phyloP scores from a whole-genome alignment of 2,797 vertebrate species.

The Dendrocincla fuliginosa region DNA sequence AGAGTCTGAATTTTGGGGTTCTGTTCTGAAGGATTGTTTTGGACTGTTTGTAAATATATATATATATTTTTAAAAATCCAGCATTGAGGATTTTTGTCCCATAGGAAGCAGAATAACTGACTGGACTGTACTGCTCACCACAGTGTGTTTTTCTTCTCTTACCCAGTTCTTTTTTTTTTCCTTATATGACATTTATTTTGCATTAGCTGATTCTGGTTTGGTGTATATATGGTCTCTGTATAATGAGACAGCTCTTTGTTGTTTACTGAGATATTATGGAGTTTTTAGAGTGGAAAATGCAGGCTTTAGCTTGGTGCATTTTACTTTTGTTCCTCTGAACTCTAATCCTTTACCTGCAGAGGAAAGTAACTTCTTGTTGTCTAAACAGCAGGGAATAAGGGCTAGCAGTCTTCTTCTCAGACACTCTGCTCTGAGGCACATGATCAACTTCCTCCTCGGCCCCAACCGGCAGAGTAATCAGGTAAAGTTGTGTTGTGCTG shows the following conservation, averaged over 20 bases:
- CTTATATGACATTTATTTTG: neutral
- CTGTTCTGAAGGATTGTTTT: neutral
- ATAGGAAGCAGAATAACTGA: neutral
- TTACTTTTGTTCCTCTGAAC: neutral
- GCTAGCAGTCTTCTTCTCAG: constrained; percentile 91
- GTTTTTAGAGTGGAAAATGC: neutral
- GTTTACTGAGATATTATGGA: neutral
- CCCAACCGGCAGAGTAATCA: constrained; percentile 91
- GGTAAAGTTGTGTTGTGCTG: constrained; percentile 73
- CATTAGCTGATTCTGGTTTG: neutral
- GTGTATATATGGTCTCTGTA: neutral
- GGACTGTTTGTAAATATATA: neutral
- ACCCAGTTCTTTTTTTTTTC: accelerated
- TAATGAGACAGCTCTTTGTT: neutral
- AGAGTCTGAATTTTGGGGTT: neutral
- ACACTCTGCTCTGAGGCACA: constrained; percentile 90
- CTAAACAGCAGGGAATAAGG: constrained; percentile 83
- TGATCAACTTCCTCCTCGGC: constrained; percentile 94
- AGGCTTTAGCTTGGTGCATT: neutral
- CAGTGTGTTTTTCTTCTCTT: neutral
- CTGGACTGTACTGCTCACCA: neutral
- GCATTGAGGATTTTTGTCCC: neutral
- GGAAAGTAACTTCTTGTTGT: constrained; percentile 14
- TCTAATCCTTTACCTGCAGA: neutral
- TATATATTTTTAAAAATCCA: neutral